These are phyloP conservation scores for Myripristis murdjan DNA, from an alignment of 2,797 vertebrate genomes.

Conservation along the genomic window DNA sequence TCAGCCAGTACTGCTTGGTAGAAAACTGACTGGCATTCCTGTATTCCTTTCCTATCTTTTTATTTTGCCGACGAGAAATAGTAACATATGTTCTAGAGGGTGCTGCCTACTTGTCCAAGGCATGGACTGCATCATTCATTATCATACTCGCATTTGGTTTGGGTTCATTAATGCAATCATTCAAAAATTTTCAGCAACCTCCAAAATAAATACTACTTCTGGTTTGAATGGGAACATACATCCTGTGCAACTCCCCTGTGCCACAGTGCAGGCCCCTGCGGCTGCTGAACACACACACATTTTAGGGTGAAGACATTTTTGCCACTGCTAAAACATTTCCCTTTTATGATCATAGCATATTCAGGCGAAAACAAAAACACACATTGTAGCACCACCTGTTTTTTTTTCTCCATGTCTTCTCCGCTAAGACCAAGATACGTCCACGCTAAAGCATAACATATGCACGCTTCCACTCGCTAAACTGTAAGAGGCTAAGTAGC, in stretches of 20 bases:
- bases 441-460: constrained; percentile 37
- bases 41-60: not conserved
- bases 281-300: constrained; percentile 38
- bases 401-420: constrained; percentile 28
- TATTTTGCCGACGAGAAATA: not conserved
- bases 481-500: constrained; percentile 27
- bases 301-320: constrained; percentile 52
- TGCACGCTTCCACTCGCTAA: constrained; percentile 32
- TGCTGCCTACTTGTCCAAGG: not conserved
- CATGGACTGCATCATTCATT: constrained; percentile 21
- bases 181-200: constrained; percentile 25
- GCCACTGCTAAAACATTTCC: constrained; percentile 72
- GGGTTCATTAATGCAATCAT: constrained; percentile 24
- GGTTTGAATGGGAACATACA: constrained; percentile 60
- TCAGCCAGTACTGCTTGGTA: constrained; percentile 2
- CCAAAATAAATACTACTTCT: constrained; percentile 76
- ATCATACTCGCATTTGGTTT: constrained; percentile 53
- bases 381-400: constrained; percentile 29
- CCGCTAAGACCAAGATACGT: constrained; percentile 41
- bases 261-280: constrained; percentile 2
- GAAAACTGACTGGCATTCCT: constrained; percentile 42
- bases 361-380: constrained; percentile 48
- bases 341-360: constrained; percentile 77
- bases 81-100: not conserved
- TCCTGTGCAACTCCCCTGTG: constrained; percentile 28